A percentile compares a stretch with the other conserved stretches of the same genome.
phyloP scores from a whole-genome alignment of 2,113 vertebrate species.

The Pedionomus torquatus region DNA sequence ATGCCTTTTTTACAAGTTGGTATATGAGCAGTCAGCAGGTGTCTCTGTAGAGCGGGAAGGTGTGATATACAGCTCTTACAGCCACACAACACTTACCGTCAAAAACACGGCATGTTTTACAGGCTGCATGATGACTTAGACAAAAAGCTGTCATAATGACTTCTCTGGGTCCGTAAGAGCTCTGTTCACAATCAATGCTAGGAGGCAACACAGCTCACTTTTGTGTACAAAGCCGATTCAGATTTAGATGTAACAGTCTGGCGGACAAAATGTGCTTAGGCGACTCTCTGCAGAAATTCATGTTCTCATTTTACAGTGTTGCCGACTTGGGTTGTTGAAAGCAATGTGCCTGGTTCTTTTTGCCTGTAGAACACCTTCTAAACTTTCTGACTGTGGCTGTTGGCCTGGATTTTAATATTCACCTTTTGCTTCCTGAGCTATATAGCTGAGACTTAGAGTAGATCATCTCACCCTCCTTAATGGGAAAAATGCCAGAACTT shows the following conservation, averaged over 20 bases:
- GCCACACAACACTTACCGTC: constrained; percentile 31
- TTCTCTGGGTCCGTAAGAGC: neutral
- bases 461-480: neutral
- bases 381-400: neutral
- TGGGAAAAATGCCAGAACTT: neutral
- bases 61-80: constrained; percentile 58
- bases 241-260: neutral
- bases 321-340: neutral
- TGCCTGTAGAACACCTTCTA: neutral
- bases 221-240: fast-evolving
- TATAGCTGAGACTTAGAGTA: neutral
- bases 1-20: constrained; percentile 57
- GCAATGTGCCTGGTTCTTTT: neutral
- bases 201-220: neutral
- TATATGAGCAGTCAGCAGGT: constrained; percentile 69
- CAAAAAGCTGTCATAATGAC: neutral
- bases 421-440: neutral
- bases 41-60: constrained; percentile 56
- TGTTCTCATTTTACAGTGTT: neutral
- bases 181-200: neutral
- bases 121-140: constrained; percentile 54
- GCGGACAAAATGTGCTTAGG: neutral
- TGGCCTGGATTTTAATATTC: neutral
- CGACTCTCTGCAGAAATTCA: neutral
- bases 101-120: constrained; percentile 64